A percentile compares a stretch with the other conserved stretches of the same genome.
phyloP scores from a whole-genome alignment of 1,140 invertebrate genomes.

The Bombus confusus region DNA sequence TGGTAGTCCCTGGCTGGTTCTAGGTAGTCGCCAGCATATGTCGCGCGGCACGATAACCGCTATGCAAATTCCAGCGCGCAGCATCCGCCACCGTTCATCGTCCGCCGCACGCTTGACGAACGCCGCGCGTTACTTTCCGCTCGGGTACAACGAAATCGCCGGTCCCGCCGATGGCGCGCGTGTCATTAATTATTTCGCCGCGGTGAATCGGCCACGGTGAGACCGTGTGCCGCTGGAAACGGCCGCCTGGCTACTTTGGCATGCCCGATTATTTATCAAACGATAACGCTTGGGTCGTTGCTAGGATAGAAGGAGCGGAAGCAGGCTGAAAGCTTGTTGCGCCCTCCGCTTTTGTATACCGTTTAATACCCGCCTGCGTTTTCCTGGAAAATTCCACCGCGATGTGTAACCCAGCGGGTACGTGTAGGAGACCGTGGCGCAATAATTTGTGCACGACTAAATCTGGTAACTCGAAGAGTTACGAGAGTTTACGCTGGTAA shows the following conservation, averaged over 20 bases:
- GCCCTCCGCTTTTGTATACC: slow-evolving; percentile 24
- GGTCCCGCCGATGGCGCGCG: neutral
- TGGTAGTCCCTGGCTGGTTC: slow-evolving; percentile 38
- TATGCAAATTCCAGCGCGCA: slow-evolving; percentile 66
- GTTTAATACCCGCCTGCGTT: slow-evolving; percentile 9
- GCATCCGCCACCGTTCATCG: neutral
- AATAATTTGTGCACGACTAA: slow-evolving; percentile 23
- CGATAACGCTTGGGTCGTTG: neutral
- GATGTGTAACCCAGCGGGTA: slow-evolving; percentile 8
- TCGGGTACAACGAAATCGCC: slow-evolving; percentile 38
- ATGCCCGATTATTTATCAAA: slow-evolving; percentile 39
- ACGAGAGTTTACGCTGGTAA: neutral
- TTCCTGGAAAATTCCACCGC: neutral
- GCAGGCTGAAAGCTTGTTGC: slow-evolving; percentile 6
- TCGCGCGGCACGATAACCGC: slow-evolving; percentile 66
- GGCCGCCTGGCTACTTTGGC: neutral
- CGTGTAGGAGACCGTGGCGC: neutral
- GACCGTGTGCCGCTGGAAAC: neutral
- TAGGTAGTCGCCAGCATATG: slow-evolving; percentile 50
- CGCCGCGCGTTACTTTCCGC: slow-evolving; percentile 27
- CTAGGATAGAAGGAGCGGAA: neutral
- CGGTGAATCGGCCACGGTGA: neutral
- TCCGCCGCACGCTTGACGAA: slow-evolving; percentile 18
- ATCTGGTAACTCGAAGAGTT: slow-evolving; percentile 1
- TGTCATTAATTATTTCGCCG: slow-evolving; percentile 36